phyloP scores from a whole-genome alignment of 2,888 invertebrate genomes.

The Mesorhabditis spiculigera region DNA sequence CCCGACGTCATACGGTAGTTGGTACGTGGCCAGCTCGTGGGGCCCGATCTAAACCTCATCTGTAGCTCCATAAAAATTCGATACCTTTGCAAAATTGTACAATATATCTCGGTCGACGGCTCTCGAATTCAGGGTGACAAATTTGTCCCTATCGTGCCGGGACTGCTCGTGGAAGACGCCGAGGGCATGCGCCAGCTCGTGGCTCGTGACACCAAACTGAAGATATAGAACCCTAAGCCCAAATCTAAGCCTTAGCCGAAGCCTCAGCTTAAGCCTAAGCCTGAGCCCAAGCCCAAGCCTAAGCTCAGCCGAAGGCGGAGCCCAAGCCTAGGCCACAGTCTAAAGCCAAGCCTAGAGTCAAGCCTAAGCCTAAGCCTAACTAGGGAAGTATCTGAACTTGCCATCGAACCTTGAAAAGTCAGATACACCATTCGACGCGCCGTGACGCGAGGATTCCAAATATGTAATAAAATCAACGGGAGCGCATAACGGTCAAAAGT shows the following conservation, averaged over 20 bases:
- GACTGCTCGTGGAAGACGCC: slow-evolving; percentile 35
- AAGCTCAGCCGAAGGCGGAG: too few relatives aligned
- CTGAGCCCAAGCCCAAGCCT: too few relatives aligned
- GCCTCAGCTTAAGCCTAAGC: neutral
- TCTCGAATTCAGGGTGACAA: slow-evolving; percentile 29
- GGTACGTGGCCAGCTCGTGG: slow-evolving; percentile 12
- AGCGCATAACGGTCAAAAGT: too few relatives aligned
- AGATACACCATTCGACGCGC: too few relatives aligned
- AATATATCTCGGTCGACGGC: slow-evolving; percentile 27
- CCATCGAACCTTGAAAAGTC: too few relatives aligned
- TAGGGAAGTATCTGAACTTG: too few relatives aligned
- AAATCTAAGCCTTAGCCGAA: neutral
- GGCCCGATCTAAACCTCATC: neutral
- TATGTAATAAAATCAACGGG: too few relatives aligned
- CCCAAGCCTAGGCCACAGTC: too few relatives aligned
- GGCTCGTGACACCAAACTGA: slow-evolving; percentile 34
- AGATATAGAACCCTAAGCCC: neutral
- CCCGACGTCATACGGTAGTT: slow-evolving; percentile 17
- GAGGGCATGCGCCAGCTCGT: slow-evolving; percentile 34
- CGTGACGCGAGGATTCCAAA: too few relatives aligned
- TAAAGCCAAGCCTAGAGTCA: too few relatives aligned
- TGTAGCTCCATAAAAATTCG: neutral
- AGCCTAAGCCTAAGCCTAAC: too few relatives aligned
- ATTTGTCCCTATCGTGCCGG: slow-evolving; percentile 30
- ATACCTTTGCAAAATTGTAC: slow-evolving; percentile 41